Conservation (phyloP, 2,797 vertebrate species). For the Acanthis flammea region DNA sequence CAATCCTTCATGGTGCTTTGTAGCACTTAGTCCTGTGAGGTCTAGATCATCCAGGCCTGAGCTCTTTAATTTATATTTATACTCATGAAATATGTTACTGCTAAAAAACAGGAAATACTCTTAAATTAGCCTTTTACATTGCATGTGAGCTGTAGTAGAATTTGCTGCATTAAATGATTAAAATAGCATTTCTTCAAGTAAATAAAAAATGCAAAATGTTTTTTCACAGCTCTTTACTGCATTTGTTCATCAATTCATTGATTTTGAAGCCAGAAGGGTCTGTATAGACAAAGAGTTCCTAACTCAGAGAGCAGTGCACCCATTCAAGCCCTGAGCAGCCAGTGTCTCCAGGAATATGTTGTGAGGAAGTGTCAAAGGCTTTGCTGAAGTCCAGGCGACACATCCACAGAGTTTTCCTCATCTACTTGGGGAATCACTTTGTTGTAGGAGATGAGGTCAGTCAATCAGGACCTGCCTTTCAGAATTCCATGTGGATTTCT, state of each 20-base stretch:
- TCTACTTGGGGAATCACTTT: neutral
- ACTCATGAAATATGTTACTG: neutral
- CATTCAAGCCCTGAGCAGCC: neutral
- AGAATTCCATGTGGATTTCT: neutral
- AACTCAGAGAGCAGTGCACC: too few species aligned
- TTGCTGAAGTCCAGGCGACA: neutral
- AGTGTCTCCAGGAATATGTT: fast-evolving
- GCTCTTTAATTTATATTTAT: neutral
- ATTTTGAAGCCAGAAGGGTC: neutral
- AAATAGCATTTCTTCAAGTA: neutral
- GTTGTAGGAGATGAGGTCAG: neutral
- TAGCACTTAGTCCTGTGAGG: neutral
- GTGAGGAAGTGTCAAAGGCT: neutral
- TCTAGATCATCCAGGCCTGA: neutral
- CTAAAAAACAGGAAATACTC: neutral
- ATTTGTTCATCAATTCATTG: neutral
- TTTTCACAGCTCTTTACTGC: neutral
- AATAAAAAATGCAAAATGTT: neutral
- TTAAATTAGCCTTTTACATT: neutral
- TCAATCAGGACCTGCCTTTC: neutral
- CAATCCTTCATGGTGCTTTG: neutral
- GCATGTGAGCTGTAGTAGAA: neutral
- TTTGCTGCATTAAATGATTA: neutral
- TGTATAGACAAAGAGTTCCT: neutral
- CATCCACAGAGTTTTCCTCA: neutral